Base-by-base conservation (phyloP, 1,140 invertebrate genomes). In the Lepidotrigona ventralis region DNA sequence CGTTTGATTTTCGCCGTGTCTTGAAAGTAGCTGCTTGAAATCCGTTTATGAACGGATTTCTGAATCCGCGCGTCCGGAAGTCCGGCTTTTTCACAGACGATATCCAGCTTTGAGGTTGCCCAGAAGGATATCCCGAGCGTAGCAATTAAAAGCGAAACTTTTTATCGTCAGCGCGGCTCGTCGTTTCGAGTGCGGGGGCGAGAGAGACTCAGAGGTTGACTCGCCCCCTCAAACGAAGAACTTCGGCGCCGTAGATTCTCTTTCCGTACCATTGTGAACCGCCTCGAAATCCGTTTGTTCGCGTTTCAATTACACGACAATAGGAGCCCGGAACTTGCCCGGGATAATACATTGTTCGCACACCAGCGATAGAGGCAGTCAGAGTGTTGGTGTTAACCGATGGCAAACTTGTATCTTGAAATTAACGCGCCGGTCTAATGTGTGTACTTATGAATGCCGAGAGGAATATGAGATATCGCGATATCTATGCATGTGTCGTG, bases 101-200 rank as follows among this genome's bases (percentile, higher is more conserved):
- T 87, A 81, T 87, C 86, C 83, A 69, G 75, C 82, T 84, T 77
- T 86, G 64, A 88, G 85, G 86, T 88, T 88, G 56, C 64, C 56
- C 9, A 66, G 68, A 54, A 56, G 56, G 75, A 73, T 84, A 86
- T 84, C 82, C 82, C 63, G 54, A 60, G 78, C 75, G 66, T 87
- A 85, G 86, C 78, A 87, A 88, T 88, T 87, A 88, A 87, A n/a
- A 81, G 78, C 56, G 78, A 88, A 87, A 87, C 86, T 88, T 81
- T 83, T 83, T 83, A 83, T 83, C 82, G 82, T 83, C 79, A 83
- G 58, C 56, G 69, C 58, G 58, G 29, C 33, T 72, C 69, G 82
- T 72, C 69, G 82, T 79, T 83, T 73, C 69, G 14, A n/a, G 14
- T 26, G 53, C 6, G 15, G 12, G 53, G 14, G 15, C 1, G 53